These are phyloP conservation scores for Drosophila sucinea DNA, from an alignment of 1,140 invertebrate genomes.

Conservation along the genomic window DNA sequence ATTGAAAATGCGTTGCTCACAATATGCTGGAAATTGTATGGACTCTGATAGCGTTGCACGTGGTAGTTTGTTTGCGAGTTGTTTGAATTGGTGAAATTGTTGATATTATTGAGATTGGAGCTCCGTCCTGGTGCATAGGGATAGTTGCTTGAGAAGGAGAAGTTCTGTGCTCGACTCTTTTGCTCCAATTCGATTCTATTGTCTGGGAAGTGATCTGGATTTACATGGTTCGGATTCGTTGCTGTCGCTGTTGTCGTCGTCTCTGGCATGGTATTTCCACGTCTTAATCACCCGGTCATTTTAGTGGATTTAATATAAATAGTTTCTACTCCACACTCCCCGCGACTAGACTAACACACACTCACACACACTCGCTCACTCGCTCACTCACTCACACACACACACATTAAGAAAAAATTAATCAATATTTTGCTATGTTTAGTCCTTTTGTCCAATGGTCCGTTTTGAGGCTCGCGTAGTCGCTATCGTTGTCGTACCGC, in stretches of 20 bases:
- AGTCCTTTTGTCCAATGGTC: constrained; percentile 23
- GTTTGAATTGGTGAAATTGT: constrained; percentile 9
- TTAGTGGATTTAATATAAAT: constrained; percentile 1
- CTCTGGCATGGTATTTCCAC: constrained; percentile 65
- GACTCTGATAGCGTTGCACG: constrained; percentile 66
- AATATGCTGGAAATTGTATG: constrained; percentile 67
- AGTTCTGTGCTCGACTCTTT: constrained; percentile 61
- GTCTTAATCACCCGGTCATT: constrained; percentile 9
- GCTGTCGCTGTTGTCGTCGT: constrained; percentile 19
- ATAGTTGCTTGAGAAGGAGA: constrained; percentile 75
- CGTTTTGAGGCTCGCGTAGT: constrained; percentile 55
- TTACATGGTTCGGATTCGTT: constrained; percentile 44
- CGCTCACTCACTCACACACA: constrained; percentile 18
- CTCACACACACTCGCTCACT: constrained; percentile 20
- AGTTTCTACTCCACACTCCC: constrained; percentile 10
- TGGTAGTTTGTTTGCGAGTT: constrained; percentile 31
- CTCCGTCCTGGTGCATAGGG: constrained; percentile 65
- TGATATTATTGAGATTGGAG: constrained; percentile 25
- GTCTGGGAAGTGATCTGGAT: constrained; percentile 69
- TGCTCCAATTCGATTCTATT: constrained; percentile 49
- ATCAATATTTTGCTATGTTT: constrained; percentile 64
- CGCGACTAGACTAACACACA: constrained; percentile 38
- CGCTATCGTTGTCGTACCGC: constrained; percentile 46
- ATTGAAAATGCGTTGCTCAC: constrained; percentile 71
- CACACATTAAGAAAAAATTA: constrained; percentile 53